Percentiles rank a stretch among this genome's conserved stretches.
phyloP scores from a whole-genome alignment of 2,113 vertebrate species.

The Gasterosteus nipponicus region DNA sequence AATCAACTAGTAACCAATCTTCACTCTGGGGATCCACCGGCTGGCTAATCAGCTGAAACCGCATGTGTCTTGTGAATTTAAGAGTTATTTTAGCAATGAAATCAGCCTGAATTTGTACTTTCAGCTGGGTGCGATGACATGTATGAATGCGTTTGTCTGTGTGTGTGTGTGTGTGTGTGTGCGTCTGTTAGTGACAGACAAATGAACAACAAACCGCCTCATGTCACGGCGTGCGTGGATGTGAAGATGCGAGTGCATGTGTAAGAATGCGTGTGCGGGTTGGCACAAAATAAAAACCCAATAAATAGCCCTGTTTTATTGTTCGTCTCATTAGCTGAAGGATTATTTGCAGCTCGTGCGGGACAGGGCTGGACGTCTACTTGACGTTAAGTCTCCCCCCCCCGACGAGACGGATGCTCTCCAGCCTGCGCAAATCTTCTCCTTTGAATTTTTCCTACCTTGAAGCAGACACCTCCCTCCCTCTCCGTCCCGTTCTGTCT shows the following conservation, averaged over 20 bases:
- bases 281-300: slow-evolving; percentile 34
- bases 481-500: slow-evolving; percentile 43
- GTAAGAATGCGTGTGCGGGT: not conserved
- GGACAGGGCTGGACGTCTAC: slow-evolving; percentile 66
- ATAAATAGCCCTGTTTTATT: slow-evolving; percentile 37
- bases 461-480: slow-evolving; percentile 43
- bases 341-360: slow-evolving; percentile 61
- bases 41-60: slow-evolving; percentile 32
- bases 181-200: slow-evolving; percentile 21
- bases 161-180: not conserved
- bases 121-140: slow-evolving; percentile 9
- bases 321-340: slow-evolving; percentile 56
- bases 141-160: slow-evolving; percentile 7
- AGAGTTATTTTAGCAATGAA: slow-evolving; percentile 7
- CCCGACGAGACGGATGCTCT: slow-evolving; percentile 61
- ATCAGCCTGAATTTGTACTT: slow-evolving; percentile 9
- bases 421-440: slow-evolving; percentile 72
- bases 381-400: slow-evolving; percentile 71
- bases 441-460: slow-evolving; percentile 64
- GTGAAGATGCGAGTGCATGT: slow-evolving; percentile 12
- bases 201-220: slow-evolving; percentile 67
- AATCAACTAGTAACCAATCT: slow-evolving; percentile 46
- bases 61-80: not conserved
- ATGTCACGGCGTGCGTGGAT: slow-evolving; percentile 23
- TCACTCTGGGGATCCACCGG: slow-evolving; percentile 30